Percentiles rank a stretch among this genome's conserved stretches.
These are phyloP conservation scores for Drosophila rellima DNA, from an alignment of 2,888 invertebrate genomes.

Conservation along the genomic window DNA sequence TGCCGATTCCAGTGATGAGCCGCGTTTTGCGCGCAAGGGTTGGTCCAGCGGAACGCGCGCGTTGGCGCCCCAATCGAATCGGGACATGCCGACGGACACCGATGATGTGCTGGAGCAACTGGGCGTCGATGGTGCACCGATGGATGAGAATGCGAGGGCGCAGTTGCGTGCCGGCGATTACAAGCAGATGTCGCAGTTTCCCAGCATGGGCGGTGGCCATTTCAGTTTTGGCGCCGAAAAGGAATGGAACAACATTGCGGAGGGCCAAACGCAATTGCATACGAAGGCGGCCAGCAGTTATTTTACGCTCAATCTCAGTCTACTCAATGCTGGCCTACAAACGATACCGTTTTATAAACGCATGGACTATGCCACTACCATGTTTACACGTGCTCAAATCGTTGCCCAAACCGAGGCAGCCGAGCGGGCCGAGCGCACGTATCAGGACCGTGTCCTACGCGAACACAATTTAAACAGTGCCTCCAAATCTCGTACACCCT, in stretches of 20 bases:
- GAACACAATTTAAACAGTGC: conserved; percentile 59
- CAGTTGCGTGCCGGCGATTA: conserved; percentile 85
- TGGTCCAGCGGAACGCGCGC: conserved; percentile 61
- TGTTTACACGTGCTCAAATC: conserved; percentile 85
- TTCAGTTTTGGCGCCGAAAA: conserved; percentile 86
- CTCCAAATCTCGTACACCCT: conserved; percentile 49
- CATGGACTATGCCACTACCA: conserved; percentile 82
- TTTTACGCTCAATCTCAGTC: conserved; percentile 85
- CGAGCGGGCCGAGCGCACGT: conserved; percentile 78
- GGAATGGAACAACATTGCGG: conserved; percentile 83
- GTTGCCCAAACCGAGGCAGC: conserved; percentile 79
- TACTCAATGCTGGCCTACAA: conserved; percentile 84
- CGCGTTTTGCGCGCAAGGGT: conserved; percentile 74
- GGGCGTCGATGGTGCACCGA: conserved; percentile 62
- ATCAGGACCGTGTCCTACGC: conserved; percentile 74
- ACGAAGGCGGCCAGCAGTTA: conserved; percentile 83
- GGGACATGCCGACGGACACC: conserved; percentile 58
- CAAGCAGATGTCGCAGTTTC: conserved; percentile 83
- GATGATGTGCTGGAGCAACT: conserved; percentile 43
- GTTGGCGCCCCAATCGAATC: conserved; percentile 59
- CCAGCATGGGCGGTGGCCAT: conserved; percentile 83
- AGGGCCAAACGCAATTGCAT: conserved; percentile 76
- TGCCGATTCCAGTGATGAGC: conserved; percentile 84
- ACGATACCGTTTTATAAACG: conserved; percentile 86
- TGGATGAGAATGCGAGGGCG: conserved; percentile 75